A percentile compares a stretch with the other conserved stretches of the same genome.
Evolutionary conservation across 2,797 vertebrate genomes (phyloP).

Genomic region (Pangasius larnaudii): DNA sequence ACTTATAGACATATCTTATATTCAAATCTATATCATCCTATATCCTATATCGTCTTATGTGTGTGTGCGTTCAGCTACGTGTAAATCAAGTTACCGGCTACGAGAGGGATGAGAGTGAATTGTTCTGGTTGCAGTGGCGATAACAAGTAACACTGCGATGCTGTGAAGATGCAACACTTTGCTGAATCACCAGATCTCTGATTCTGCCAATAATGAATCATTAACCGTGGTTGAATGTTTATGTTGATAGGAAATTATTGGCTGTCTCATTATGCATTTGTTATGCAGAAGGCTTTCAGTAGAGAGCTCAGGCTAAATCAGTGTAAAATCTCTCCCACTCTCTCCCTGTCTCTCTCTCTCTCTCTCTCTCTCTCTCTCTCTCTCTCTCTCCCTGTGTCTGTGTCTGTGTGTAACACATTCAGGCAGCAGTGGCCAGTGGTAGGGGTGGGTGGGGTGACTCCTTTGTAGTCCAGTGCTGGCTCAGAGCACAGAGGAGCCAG

Average conservation of each 20-base stretch:
- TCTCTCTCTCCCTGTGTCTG: slow-evolving; percentile 33
- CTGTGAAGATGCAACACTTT: background rate
- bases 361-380: slow-evolving; percentile 12
- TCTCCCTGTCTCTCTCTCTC: slow-evolving; percentile 37
- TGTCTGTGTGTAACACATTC: slow-evolving; percentile 31
- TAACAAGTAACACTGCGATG: background rate
- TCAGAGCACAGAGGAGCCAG: slow-evolving; percentile 58
- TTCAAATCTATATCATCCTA: background rate
- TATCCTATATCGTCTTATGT: background rate
- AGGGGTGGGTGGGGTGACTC: slow-evolving; percentile 30
- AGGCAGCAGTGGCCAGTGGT: slow-evolving; percentile 51
- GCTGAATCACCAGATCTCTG: background rate
- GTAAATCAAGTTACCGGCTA: background rate
- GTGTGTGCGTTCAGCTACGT: background rate
- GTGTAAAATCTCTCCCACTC: background rate
- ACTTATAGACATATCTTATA: background rate
- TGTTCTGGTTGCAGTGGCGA: background rate
- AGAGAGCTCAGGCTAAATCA: background rate
- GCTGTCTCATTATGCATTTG: background rate
- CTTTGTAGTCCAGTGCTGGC: slow-evolving; percentile 62
- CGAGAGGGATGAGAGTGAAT: background rate
- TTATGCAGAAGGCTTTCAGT: slow-evolving; percentile 1
- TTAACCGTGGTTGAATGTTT: slow-evolving; percentile 42
- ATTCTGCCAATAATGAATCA: slow-evolving; percentile 32
- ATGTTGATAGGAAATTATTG: slow-evolving; percentile 46